phyloP scores from a whole-genome alignment of 92 coral and sea anemone genomes.

The Porites evermanni region DNA sequence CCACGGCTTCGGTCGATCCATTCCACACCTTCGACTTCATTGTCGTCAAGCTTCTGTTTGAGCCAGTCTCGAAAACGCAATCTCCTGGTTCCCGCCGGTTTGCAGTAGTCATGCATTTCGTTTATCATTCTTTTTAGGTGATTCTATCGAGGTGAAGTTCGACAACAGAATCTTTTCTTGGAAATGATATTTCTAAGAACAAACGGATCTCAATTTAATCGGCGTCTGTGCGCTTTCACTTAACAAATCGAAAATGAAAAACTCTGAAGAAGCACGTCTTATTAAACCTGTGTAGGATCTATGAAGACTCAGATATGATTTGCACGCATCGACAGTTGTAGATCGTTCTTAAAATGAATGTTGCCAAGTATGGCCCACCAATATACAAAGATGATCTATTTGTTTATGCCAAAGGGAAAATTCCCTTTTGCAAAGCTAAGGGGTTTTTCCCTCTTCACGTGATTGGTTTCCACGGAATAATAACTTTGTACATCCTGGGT shows the following conservation, averaged over 20 bases:
- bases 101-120: slow-evolving; percentile 39
- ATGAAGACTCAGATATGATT: not conserved
- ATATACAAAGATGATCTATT: too few species aligned
- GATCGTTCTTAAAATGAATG: too few species aligned
- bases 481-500: too few species aligned
- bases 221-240: not conserved
- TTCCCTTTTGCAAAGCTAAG: not conserved
- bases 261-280: not conserved
- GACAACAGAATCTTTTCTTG: not conserved
- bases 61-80: slow-evolving; percentile 80
- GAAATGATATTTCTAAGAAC: not conserved
- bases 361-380: too few species aligned
- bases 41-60: slow-evolving; percentile 59
- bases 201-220: not conserved
- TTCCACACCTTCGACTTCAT: slow-evolving; percentile 49
- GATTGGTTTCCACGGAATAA: not conserved
- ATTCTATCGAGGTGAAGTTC: not conserved
- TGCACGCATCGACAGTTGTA: not conserved
- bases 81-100: slow-evolving; percentile 33
- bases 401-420: not conserved
- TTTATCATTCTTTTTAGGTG: not conserved
- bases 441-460: not conserved
- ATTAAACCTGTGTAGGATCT: not conserved
- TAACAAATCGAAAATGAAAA: not conserved
- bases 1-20: slow-evolving; percentile 74